These are phyloP conservation scores for Xylocopa sonorina DNA, from an alignment of 1,140 invertebrate genomes.

Conservation along the genomic window DNA sequence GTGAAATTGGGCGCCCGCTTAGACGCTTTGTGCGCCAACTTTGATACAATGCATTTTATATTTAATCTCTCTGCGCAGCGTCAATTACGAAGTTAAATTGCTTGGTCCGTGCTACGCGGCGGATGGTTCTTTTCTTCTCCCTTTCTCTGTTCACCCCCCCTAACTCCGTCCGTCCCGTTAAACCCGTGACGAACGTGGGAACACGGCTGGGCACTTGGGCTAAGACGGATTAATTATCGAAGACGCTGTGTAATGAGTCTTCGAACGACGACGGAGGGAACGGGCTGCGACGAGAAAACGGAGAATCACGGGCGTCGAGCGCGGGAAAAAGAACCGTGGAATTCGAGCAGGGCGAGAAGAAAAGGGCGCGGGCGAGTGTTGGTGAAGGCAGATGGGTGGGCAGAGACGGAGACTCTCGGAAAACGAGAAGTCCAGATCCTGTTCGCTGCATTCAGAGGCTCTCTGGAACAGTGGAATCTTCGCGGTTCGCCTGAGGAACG, in stretches of 20 bases:
- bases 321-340: neutral
- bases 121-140: neutral
- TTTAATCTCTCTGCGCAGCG: neutral
- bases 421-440: slow-evolving; percentile 15
- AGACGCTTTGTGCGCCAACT: neutral
- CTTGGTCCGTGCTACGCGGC: neutral
- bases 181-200: neutral
- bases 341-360: neutral
- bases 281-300: neutral
- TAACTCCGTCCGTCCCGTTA: neutral
- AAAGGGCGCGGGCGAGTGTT: neutral
- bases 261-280: neutral
- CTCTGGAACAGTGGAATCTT: slow-evolving; percentile 10
- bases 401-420: neutral
- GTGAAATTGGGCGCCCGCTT: neutral
- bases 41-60: slow-evolving; percentile 11
- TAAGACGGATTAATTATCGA: slow-evolving; percentile 49
- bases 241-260: slow-evolving; percentile 47
- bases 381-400: neutral
- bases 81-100: slow-evolving; percentile 43
- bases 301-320: slow-evolving; percentile 3
- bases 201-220: neutral
- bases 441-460: slow-evolving; percentile 37
- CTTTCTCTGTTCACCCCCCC: neutral
- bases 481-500: slow-evolving; percentile 33